phyloP scores from a whole-genome alignment of 2,888 invertebrate genomes.

The Sinopyrophorus schimmeli region DNA sequence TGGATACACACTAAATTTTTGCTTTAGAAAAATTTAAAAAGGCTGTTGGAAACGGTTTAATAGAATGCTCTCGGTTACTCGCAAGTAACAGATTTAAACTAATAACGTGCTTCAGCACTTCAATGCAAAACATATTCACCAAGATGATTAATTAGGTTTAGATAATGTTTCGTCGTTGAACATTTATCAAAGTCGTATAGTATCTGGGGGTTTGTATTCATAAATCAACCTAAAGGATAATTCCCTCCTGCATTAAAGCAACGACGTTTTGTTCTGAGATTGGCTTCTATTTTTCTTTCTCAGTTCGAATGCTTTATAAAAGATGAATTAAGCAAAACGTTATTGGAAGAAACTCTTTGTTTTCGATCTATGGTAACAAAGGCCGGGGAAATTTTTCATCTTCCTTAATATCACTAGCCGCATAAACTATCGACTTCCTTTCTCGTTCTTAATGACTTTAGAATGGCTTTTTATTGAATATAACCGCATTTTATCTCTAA shows the following conservation, averaged over 20 bases:
- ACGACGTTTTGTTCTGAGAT: conserved; percentile 28
- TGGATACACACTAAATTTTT: no score
- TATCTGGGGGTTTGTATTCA: conserved; percentile 32
- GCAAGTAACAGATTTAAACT: conserved; percentile 10
- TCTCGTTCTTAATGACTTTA: no score
- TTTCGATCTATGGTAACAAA: conserved; percentile 10
- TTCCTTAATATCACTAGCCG: conserved; percentile 9
- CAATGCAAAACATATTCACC: conserved; percentile 25
- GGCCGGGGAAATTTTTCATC: conserved; percentile 14
- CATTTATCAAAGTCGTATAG: conserved; percentile 31
- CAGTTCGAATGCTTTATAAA: conserved; percentile 18
- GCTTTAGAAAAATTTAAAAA: no score
- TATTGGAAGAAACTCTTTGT: conserved; percentile 18
- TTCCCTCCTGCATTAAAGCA: conserved; percentile 25
- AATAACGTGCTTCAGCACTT: conserved; percentile 7
- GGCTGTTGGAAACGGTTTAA: no score
- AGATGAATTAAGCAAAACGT: conserved; percentile 23
- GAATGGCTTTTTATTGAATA: no score
- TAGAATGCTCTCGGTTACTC: no score
- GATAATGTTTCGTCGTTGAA: conserved; percentile 30
- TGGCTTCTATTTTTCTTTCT: conserved; percentile 23
- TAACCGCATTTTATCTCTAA: no score
- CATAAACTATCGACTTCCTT: neutral
- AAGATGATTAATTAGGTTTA: conserved; percentile 29
- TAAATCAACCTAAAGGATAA: conserved; percentile 31